These are phyloP conservation scores for Phlogophora meticulosa DNA, from an alignment of 2,888 invertebrate species.

Conservation along the genomic window DNA sequence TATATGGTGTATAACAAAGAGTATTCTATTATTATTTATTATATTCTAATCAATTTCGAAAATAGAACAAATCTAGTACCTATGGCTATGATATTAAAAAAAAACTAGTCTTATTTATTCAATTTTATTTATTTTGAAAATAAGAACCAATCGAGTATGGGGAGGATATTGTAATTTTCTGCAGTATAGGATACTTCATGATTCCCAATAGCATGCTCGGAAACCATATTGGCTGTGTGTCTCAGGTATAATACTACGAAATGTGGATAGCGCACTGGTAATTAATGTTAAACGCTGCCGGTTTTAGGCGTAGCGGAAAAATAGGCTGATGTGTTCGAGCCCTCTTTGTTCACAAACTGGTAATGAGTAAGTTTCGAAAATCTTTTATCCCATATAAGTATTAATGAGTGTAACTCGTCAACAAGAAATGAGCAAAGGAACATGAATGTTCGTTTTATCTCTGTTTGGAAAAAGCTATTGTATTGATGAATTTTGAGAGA, in stretches of 20 bases:
- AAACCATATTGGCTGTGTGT: constrained; percentile 62
- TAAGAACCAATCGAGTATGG: no score
- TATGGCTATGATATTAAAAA: no score
- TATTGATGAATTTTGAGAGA: no score
- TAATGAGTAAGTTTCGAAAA: constrained; percentile 28
- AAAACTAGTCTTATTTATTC: no score
- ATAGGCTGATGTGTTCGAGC: constrained; percentile 54
- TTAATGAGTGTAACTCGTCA: background rate
- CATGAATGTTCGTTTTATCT: background rate
- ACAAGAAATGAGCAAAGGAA: background rate
- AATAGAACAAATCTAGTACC: no score
- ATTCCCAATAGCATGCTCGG: constrained; percentile 32
- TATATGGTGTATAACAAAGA: no score
- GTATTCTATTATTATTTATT: no score
- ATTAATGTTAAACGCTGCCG: constrained; percentile 84
- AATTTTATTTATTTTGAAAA: no score
- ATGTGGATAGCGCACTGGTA: constrained; percentile 83
- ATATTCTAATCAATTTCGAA: no score
- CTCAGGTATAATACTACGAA: constrained; percentile 77
- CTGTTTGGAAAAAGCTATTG: background rate
- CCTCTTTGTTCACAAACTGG: constrained; percentile 40
- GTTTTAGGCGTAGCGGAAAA: constrained; percentile 79
- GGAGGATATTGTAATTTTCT: no score
- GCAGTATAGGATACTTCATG: no score
- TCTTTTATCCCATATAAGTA: constrained; percentile 15